phyloP scores from a whole-genome alignment of 2,888 invertebrate species.

The Rhagonycha fulva region DNA sequence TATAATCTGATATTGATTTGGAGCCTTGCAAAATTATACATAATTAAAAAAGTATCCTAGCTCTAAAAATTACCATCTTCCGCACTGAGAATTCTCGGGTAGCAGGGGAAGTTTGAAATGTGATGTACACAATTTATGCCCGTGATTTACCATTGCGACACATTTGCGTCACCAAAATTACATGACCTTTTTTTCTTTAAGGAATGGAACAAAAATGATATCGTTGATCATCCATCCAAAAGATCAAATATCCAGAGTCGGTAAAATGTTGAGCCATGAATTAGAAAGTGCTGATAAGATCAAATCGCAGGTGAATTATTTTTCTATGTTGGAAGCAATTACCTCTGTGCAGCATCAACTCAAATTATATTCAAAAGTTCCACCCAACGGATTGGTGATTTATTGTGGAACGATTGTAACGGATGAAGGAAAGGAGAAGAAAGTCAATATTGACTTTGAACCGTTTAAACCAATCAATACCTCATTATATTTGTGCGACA shows the following conservation, averaged over 20 bases:
- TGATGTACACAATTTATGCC: too few species aligned
- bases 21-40: too few species aligned
- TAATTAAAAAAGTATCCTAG: too few species aligned
- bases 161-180: too few species aligned
- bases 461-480: constrained; percentile 99
- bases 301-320: constrained; percentile 96
- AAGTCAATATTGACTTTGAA: constrained; percentile 99
- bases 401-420: constrained; percentile 99
- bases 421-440: constrained; percentile 99
- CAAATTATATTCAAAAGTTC: constrained; percentile 99
- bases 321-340: constrained; percentile 98
- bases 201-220: constrained; percentile 99
- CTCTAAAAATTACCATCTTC: too few species aligned
- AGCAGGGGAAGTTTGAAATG: too few species aligned
- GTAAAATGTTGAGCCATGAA: constrained; percentile 99
- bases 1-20: too few species aligned
- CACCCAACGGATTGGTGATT: constrained; percentile 98
- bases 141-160: too few species aligned
- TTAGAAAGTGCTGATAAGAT: constrained; percentile 99
- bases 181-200: constrained; percentile 62
- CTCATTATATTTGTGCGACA: constrained; percentile 98
- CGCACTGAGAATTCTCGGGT: too few species aligned
- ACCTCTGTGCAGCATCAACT: constrained; percentile 99
- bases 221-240: constrained; percentile 99
- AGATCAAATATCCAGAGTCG: constrained; percentile 99